Evolutionary conservation across 2,113 vertebrate species (phyloP).

Genomic region (Poeciliopsis retropinna): DNA sequence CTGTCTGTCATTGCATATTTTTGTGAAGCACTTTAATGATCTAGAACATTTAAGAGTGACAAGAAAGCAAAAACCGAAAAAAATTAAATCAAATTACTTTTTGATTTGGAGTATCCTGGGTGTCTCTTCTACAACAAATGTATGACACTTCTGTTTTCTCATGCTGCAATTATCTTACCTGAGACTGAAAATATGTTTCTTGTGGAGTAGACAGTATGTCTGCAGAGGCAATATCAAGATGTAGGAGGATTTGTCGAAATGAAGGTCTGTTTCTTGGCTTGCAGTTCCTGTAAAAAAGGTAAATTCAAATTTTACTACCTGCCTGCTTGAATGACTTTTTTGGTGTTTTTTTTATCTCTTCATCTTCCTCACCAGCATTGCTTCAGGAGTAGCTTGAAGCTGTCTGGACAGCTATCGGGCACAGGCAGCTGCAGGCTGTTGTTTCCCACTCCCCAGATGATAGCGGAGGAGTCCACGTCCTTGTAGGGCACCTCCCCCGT

Average conservation of each 20-base stretch:
- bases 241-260: conserved; percentile 95
- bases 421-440: conserved; percentile 97
- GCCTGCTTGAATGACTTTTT: not conserved
- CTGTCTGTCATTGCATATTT: not conserved
- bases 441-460: conserved; percentile 98
- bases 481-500: conserved; percentile 98
- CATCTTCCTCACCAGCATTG: conserved; percentile 92
- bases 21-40: not conserved
- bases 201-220: conserved; percentile 95
- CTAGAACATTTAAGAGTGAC: not conserved
- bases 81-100: not conserved
- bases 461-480: conserved; percentile 96
- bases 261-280: conserved; percentile 95
- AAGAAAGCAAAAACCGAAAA: not conserved
- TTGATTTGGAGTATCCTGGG: too few relatives aligned
- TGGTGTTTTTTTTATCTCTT: not conserved
- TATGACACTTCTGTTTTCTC: not conserved
- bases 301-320: conserved; percentile 3
- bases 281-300: conserved; percentile 86
- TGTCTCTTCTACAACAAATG: not conserved
- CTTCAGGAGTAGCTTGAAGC: conserved; percentile 95
- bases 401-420: conserved; percentile 94
- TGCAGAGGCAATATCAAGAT: conserved; percentile 95
- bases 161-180: conserved; percentile 72
- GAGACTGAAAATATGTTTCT: conserved; percentile 96